A percentile compares a stretch with the other conserved stretches of the same genome.
Evolutionary conservation across 1,140 invertebrate species (phyloP).

Genomic region (Hylaeus volcanicus): DNA sequence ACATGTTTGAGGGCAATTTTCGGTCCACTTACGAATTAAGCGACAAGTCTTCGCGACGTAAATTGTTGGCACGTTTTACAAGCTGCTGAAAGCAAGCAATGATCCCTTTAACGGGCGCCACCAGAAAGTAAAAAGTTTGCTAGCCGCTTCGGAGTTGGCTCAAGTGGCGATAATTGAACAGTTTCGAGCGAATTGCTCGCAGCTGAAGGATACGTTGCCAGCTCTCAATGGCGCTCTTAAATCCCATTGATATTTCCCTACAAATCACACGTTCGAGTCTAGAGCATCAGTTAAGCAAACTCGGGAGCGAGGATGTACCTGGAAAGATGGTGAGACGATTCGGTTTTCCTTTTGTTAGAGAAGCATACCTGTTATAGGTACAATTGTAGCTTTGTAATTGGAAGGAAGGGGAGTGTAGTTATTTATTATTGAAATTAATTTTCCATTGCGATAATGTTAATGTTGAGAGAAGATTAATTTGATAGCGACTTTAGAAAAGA

Average conservation of each 20-base stretch:
- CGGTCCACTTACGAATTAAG: slow-evolving; percentile 10
- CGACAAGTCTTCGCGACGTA: slow-evolving; percentile 37
- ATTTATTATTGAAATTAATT: too few relatives aligned
- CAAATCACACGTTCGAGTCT: background rate
- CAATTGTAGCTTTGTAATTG: too few relatives aligned
- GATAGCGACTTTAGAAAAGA: too few relatives aligned
- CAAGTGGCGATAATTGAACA: slow-evolving; percentile 58
- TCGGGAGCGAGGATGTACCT: too few relatives aligned
- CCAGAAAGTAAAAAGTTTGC: slow-evolving; percentile 44
- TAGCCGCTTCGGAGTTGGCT: slow-evolving; percentile 41
- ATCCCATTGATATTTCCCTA: background rate
- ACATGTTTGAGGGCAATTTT: background rate
- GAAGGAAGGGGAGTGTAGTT: too few relatives aligned
- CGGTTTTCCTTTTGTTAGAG: too few relatives aligned
- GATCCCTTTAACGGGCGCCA: slow-evolving; percentile 34
- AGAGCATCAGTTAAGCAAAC: too few relatives aligned
- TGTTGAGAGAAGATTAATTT: too few relatives aligned
- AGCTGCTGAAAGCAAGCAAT: slow-evolving; percentile 20
- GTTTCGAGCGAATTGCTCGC: slow-evolving; percentile 18
- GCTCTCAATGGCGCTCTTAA: background rate
- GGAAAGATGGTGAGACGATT: too few relatives aligned
- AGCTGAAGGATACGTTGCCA: slow-evolving; percentile 4
- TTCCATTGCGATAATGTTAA: too few relatives aligned
- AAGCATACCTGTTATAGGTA: too few relatives aligned
- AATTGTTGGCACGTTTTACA: slow-evolving; percentile 41